phyloP scores from a whole-genome alignment of 2,113 vertebrate genomes.

The Channa maculata region DNA sequence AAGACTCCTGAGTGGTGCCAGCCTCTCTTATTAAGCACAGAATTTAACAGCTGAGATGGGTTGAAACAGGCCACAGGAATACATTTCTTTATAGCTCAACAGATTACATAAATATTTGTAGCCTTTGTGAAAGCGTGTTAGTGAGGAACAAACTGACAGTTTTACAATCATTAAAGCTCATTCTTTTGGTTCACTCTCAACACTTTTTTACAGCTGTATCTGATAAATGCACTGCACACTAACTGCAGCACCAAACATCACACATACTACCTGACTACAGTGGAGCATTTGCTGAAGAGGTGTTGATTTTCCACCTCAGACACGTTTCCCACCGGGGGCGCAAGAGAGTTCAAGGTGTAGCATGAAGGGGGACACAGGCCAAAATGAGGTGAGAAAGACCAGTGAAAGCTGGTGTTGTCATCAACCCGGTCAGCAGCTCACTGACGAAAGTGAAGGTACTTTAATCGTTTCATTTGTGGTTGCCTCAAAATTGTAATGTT shows the following conservation, averaged over 20 bases:
- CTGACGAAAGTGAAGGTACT: background rate
- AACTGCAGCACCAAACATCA: no score
- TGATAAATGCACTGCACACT: no score
- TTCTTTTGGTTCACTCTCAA: background rate
- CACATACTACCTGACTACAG: no score
- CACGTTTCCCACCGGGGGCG: background rate
- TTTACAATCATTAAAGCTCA: background rate
- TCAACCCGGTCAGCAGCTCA: background rate
- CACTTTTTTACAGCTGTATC: background rate
- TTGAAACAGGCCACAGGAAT: constrained; percentile 8
- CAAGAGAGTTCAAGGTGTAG: background rate
- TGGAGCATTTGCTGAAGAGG: no score
- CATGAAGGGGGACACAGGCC: background rate
- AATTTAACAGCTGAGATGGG: constrained; percentile 1
- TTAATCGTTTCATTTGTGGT: no score
- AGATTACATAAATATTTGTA: background rate
- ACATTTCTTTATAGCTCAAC: background rate
- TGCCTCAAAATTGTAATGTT: no score
- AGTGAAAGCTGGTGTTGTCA: no score
- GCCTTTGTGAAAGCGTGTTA: background rate
- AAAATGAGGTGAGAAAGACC: background rate
- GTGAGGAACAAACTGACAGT: background rate
- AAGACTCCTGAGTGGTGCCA: constrained; percentile 41
- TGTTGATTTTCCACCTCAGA: background rate
- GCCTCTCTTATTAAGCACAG: constrained; percentile 26